Base-by-base conservation (phyloP, 2,797 vertebrate species). In the Notolepis coatsorum region DNA sequence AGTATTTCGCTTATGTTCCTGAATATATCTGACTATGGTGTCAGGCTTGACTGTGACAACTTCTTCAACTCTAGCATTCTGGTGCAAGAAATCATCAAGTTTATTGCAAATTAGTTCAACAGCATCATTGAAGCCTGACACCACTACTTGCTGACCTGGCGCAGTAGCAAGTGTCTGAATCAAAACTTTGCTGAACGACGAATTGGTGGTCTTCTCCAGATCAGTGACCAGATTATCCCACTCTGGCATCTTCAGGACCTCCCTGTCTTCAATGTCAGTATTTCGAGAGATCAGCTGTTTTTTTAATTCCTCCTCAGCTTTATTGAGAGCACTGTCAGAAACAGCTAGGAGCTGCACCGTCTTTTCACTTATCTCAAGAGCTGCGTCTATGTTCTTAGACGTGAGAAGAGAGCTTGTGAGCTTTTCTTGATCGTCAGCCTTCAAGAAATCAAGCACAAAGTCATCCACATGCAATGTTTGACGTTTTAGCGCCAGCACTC, bases 301-400 rank as follows among this genome's bases (percentile, higher is more conserved):
- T 7, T 45, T 45, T 18, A 98, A 78, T 35, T 85, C 84, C 0
- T 86, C 75, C 78, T 93, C 86, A 61, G 94, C 93, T 65, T 91
- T 76, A 4, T 5, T 48, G 18, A 96, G 74, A 5, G 72, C 79
- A 51, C 37, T 33, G 4, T 80, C 54, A 60, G 88, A 82, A 68
- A 33, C 45, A 61, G 91, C 91, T 13, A 87, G 38, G 2, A 98
- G 75, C 15, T 80, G 61, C 15, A 93, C 50, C 4, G 42, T 48
- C 1, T 72, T 24, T 17, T 28, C 42, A 7, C 69, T 57, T 46
- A 93, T 84, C 23, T 94, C 88, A 67, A 92, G 90, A 3, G 85
- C 75, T 4, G 91, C 89, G 61, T 88, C 80, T 23, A 95, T 92
- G 2, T 81, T 79, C 54, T 90, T 61, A 6, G 65, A 78, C 69